Percentiles rank a stretch among this genome's conserved stretches.
Conservation (phyloP, 92 coral and sea anemone genomes). For the Paragorgia papillata region DNA sequence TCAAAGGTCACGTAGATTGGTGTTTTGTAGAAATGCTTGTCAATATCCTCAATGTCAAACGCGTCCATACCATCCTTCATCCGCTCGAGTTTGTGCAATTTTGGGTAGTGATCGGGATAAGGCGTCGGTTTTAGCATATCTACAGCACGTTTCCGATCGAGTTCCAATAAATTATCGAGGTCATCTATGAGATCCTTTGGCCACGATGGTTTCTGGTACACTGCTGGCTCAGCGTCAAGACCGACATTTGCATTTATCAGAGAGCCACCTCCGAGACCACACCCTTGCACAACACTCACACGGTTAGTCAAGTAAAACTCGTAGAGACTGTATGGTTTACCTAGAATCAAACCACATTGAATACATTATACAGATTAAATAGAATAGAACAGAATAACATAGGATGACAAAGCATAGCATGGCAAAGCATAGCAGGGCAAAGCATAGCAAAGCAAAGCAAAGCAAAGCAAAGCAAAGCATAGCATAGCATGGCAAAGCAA, state of each 20-base stretch:
- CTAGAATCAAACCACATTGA: not conserved
- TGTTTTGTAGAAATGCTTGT: constrained; percentile 49
- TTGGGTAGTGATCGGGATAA: constrained; percentile 54
- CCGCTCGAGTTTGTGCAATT: constrained; percentile 44
- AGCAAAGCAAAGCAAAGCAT: no score
- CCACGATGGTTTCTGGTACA: constrained; percentile 58
- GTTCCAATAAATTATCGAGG: constrained; percentile 29
- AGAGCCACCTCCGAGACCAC: constrained; percentile 67
- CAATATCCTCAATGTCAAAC: constrained; percentile 61
- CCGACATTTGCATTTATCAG: constrained; percentile 70
- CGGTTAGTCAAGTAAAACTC: constrained; percentile 56
- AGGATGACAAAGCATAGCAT: no score
- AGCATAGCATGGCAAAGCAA: no score
- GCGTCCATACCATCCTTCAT: constrained; percentile 32
- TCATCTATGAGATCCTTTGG: constrained; percentile 55
- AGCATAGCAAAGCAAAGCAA: no score
- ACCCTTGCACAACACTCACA: constrained; percentile 61
- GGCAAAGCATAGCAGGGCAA: no score
- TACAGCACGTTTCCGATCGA: constrained; percentile 52
- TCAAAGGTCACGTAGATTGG: constrained; percentile 67
- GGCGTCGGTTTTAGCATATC: constrained; percentile 63
- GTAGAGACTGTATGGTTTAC: constrained; percentile 49
- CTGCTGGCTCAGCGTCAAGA: constrained; percentile 52
- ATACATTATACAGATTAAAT: not conserved
- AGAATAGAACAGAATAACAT: no score